Percentiles rank a stretch among this genome's conserved stretches.
Conservation (phyloP, 2,888 invertebrate species). For the Halictus ligatus region DNA sequence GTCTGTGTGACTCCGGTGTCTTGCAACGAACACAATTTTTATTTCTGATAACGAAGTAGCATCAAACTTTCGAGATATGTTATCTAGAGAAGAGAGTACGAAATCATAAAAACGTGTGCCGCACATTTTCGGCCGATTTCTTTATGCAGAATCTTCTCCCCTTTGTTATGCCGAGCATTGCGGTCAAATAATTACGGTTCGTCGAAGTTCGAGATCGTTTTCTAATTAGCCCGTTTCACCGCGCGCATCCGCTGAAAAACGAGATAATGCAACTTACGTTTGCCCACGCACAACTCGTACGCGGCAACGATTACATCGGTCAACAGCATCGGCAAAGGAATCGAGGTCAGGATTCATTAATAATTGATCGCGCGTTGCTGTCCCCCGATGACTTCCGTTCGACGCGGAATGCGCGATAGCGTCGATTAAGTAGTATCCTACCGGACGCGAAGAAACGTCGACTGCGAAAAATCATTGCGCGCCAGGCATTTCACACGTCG, state of each 20-base stretch:
- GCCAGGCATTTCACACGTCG: not conserved
- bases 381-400: constrained; percentile 63
- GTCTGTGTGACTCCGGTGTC: too few relatives aligned
- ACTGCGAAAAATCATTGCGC: not conserved
- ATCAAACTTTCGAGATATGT: too few relatives aligned
- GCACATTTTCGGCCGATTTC: not conserved
- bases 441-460: constrained; percentile 17
- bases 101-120: not conserved
- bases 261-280: not conserved
- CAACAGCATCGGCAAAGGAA: constrained; percentile 36
- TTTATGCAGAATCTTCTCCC: not conserved
- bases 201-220: not conserved
- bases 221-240: not conserved
- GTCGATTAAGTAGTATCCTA: constrained; percentile 44
- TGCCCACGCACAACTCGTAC: not conserved
- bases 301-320: constrained; percentile 22
- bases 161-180: not conserved
- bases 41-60: too few relatives aligned
- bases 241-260: not conserved
- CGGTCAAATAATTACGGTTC: constrained; percentile 2
- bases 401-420: constrained; percentile 38
- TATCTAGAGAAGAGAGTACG: not conserved
- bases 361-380: constrained; percentile 66
- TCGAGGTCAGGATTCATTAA: constrained; percentile 66
- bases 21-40: too few relatives aligned